Conservation (phyloP, 2,888 invertebrate genomes). For the Oxyscelio sp. region DNA sequence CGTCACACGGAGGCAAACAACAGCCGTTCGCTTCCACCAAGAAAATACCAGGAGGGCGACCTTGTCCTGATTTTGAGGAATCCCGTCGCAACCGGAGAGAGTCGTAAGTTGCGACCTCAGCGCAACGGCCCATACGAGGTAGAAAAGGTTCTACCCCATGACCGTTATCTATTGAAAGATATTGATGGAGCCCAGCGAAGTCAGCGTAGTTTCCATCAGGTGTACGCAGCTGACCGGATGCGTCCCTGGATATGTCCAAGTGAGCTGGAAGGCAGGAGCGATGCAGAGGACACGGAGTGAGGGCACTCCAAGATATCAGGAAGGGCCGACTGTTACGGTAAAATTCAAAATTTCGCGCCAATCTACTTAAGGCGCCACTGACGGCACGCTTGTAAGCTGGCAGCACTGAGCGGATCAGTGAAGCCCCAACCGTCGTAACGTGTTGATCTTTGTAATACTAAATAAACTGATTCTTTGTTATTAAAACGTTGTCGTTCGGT, state of each 20-base stretch:
- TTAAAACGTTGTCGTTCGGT: too few species aligned
- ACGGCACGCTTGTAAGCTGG: too few species aligned
- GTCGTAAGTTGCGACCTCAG: constrained; percentile 13
- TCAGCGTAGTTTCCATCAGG: neutral
- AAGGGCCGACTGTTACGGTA: neutral
- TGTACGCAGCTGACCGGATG: constrained; percentile 8
- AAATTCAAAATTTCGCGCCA: too few species aligned
- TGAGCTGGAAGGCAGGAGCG: neutral
- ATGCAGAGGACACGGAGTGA: neutral
- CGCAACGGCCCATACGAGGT: constrained; percentile 19
- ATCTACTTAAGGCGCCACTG: too few species aligned
- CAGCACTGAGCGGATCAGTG: too few species aligned
- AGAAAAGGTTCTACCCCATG: neutral
- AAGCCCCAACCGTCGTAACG: too few species aligned
- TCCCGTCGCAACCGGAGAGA: constrained; percentile 10
- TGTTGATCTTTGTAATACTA: too few species aligned
- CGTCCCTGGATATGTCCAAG: constrained; percentile 8
- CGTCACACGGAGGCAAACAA: neutral
- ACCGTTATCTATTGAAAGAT: constrained; percentile 9
- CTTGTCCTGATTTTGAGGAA: neutral
- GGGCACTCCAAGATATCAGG: neutral
- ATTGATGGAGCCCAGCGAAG: neutral
- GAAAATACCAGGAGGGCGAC: neutral
- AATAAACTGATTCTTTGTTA: too few species aligned
- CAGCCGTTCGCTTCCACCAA: neutral